Evolutionary conservation across 2,888 invertebrate genomes (phyloP).

Genomic region (Monoplex corrugatus): DNA sequence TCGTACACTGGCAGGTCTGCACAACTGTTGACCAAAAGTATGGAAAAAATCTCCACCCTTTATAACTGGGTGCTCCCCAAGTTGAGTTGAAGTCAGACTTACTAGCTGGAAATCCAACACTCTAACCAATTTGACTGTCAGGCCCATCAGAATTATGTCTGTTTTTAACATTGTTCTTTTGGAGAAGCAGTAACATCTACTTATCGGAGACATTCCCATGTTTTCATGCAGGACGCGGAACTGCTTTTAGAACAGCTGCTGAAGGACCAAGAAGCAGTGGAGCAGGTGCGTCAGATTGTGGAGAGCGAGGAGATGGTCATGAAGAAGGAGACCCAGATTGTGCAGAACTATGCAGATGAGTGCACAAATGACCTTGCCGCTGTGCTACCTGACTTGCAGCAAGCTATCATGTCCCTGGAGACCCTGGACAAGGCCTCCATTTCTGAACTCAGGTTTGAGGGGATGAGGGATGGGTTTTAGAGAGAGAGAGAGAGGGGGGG

Average conservation of each 20-base stretch:
- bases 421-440: conserved; percentile 80
- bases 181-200: too few relatives aligned
- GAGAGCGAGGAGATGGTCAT: conserved; percentile 79
- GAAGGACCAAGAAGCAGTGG: conserved; percentile 80
- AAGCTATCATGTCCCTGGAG: conserved; percentile 79
- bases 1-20: too few relatives aligned
- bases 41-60: too few relatives aligned
- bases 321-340: conserved; percentile 80
- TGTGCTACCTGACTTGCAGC: conserved; percentile 79
- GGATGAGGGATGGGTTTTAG: not conserved
- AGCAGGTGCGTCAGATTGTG: conserved; percentile 80
- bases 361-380: conserved; percentile 80
- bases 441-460: conserved; percentile 77
- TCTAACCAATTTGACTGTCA: too few relatives aligned
- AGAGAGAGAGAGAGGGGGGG: not conserved
- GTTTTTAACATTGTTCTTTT: too few relatives aligned
- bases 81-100: too few relatives aligned
- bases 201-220: not conserved
- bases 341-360: conserved; percentile 81
- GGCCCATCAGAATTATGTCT: too few relatives aligned
- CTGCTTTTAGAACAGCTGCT: conserved; percentile 77
- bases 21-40: too few relatives aligned
- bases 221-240: conserved; percentile 78
- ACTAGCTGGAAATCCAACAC: too few relatives aligned
- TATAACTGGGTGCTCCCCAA: too few relatives aligned